These are phyloP conservation scores for Salmo trutta DNA, from an alignment of 2,797 vertebrate species.

Conservation along the genomic window DNA sequence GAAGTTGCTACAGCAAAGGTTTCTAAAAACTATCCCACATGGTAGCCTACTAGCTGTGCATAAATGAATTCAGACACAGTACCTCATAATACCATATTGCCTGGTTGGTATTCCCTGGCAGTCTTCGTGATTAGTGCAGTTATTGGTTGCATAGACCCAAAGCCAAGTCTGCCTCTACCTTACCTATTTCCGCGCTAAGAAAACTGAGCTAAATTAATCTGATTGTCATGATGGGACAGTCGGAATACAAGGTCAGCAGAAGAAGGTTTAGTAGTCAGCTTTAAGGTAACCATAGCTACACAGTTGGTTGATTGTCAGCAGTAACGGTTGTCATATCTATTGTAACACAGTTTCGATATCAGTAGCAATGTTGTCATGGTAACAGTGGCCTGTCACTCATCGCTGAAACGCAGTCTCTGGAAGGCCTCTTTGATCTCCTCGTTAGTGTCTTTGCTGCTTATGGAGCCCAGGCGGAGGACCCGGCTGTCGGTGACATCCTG, in stretches of 20 bases:
- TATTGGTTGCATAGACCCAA: neutral
- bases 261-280: neutral
- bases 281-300: neutral
- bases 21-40: neutral
- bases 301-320: slow-evolving; percentile 46
- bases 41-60: neutral
- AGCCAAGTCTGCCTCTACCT: neutral
- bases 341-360: neutral
- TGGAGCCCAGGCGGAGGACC: slow-evolving; percentile 66
- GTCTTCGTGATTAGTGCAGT: neutral
- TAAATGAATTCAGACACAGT: neutral
- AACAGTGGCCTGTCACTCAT: slow-evolving; percentile 45
- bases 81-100: neutral
- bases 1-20: neutral
- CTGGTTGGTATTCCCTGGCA: neutral
- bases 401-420: slow-evolving; percentile 83
- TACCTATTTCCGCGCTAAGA: neutral
- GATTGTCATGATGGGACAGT: neutral
- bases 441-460: slow-evolving; percentile 50
- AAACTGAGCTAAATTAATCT: neutral
- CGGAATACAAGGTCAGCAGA: neutral
- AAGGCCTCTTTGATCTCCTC: slow-evolving; percentile 79
- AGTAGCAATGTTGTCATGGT: neutral
- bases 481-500: slow-evolving; percentile 72
- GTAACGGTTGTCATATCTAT: slow-evolving; percentile 3